Percentiles rank a stretch among this genome's conserved stretches.
Evolutionary conservation across 2,797 vertebrate genomes (phyloP).

Genomic region (Numenius phaeopus): DNA sequence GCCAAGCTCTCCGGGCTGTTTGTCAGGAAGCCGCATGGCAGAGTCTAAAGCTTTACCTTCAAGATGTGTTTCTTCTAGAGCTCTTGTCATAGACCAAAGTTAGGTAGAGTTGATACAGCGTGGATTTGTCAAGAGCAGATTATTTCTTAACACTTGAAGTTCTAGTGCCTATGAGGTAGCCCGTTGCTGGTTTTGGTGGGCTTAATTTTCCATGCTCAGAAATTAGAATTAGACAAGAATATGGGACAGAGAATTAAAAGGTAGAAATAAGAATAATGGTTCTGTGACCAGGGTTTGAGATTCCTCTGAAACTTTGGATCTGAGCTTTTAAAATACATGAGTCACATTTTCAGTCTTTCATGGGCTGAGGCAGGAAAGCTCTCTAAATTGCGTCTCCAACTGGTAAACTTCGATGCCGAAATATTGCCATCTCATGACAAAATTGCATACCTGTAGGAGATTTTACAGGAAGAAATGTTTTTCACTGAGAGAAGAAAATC

Average conservation of each 20-base stretch:
- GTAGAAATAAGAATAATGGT: neutral
- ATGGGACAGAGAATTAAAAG: neutral
- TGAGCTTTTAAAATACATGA: neutral
- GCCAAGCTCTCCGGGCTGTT: neutral
- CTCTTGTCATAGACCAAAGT: neutral
- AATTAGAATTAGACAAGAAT: neutral
- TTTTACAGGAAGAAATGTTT: neutral
- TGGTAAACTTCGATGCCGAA: neutral
- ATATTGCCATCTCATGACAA: neutral
- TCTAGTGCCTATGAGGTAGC: neutral
- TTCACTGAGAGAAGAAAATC: neutral
- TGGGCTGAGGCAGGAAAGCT: neutral
- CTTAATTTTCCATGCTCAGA: neutral
- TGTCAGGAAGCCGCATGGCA: neutral
- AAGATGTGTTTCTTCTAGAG: neutral
- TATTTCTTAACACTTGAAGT: neutral
- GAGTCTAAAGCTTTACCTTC: neutral
- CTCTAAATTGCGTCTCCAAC: neutral
- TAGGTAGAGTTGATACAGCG: neutral
- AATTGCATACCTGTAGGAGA: neutral
- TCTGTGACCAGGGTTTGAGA: neutral
- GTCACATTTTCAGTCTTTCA: neutral
- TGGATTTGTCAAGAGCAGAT: fast-evolving
- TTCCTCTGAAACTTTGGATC: neutral
- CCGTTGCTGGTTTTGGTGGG: neutral